Base-by-base conservation (phyloP, 2,888 invertebrate species). In the Allygus modestus region DNA sequence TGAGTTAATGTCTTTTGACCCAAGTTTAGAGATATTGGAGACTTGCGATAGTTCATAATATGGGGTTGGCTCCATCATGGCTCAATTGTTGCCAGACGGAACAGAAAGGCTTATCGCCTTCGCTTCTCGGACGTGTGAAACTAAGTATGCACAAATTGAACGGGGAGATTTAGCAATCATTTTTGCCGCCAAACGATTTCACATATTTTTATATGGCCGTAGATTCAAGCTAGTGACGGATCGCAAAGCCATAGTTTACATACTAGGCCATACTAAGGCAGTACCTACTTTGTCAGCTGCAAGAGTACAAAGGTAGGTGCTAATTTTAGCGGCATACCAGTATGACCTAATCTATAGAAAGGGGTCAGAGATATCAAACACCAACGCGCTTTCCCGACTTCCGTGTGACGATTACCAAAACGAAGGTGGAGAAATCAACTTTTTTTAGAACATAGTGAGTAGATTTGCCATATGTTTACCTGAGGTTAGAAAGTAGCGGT, bases 281-380 rank as follows among this genome's bases (percentile, higher is more conserved):
- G 51, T 51, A 15, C 51, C 51, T 1, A 51, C 51, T 51, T 51
- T 51, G 51, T 51, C 51, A 51, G 51, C 51, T n/a, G 51, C 51
- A 2, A 15, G n/a, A 51, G 12, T 51, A 2, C 15, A 51, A 51
- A 51, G 51, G 12, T 51, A 12, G 51, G 51, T 12, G 17, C 17
- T 51, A 15, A 51, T n/a, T 7, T 51, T 51, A n/a, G 2, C n/a
- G 2, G 51, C 51, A 5, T 51, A 51, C n/a, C 51, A 51, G 17
- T 51, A 51, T n/a, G 51, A 51, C 2, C n/a, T 51, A 17, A 12
- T 51, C 2, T 51, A 51, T 9, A 4, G 37, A 37, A 37, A 37
- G 9, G 37, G 37, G 9, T 37, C 37, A 9, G 37, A 37, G 9
- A 37, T 37, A 4, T 37, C 4, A 7, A 37, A 37, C 9, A 9